Conservation (phyloP, 2,888 invertebrate genomes). For the Melangyna quadrimaculata region DNA sequence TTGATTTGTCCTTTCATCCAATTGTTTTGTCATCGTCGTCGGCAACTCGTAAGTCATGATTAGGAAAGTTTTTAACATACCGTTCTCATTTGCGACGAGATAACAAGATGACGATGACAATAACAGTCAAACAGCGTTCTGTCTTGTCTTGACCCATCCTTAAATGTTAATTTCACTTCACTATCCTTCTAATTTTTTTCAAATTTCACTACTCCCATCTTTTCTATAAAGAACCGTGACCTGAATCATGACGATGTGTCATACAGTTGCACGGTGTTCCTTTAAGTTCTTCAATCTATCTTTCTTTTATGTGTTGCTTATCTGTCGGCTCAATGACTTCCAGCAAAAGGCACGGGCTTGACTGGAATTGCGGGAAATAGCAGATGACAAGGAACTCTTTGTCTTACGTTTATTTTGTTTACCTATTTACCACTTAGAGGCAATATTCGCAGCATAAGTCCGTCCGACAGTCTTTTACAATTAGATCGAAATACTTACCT, state of each 20-base stretch:
- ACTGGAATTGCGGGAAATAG: no score
- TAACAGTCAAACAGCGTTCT: no score
- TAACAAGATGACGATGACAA: no score
- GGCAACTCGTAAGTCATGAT: no score
- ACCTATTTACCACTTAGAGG: no score
- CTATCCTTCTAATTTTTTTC: not conserved
- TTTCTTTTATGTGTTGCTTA: not conserved
- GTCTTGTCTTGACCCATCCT: not conserved
- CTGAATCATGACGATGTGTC: not conserved
- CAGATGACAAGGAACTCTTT: no score
- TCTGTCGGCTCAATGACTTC: not conserved
- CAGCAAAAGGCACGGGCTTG: not conserved
- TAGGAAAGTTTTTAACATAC: no score
- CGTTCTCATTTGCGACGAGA: no score
- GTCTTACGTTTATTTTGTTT: no score
- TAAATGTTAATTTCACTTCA: not conserved
- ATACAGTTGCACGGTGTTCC: not conserved
- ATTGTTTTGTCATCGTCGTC: no score
- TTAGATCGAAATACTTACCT: not conserved
- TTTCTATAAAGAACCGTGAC: not conserved
- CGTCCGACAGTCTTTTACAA: not conserved
- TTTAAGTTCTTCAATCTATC: not conserved
- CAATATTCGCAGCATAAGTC: no score
- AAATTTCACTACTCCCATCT: not conserved
- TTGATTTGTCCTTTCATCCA: no score